These are phyloP conservation scores for Drosophila tani DNA, from an alignment of 1,140 invertebrate species.

Conservation along the genomic window DNA sequence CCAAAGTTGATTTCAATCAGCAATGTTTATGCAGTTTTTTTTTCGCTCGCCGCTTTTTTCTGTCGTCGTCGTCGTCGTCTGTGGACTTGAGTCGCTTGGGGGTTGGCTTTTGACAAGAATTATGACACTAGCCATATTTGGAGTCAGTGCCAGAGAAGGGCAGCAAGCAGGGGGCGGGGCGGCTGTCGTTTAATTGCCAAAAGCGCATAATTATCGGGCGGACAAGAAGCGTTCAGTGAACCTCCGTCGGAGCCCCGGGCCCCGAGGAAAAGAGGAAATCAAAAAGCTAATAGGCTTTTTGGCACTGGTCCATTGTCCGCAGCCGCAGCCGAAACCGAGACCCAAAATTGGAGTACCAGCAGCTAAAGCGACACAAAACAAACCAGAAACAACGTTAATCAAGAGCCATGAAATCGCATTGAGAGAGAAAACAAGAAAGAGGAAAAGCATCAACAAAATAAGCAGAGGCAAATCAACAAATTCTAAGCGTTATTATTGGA, in stretches of 20 bases:
- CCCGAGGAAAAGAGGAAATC: slow-evolving; percentile 23
- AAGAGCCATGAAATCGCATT: slow-evolving; percentile 75
- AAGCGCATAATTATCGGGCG: slow-evolving; percentile 73
- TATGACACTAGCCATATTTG: slow-evolving; percentile 82
- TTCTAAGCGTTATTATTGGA: slow-evolving; percentile 73
- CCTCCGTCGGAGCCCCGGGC: slow-evolving; percentile 27
- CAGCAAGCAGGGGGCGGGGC: slow-evolving; percentile 15
- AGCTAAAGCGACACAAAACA: slow-evolving; percentile 45
- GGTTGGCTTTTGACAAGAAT: slow-evolving; percentile 80
- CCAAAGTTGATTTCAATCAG: slow-evolving; percentile 85
- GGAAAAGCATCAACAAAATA: slow-evolving; percentile 22
- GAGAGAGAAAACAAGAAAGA: slow-evolving; percentile 58
- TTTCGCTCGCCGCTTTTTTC: slow-evolving; percentile 16
- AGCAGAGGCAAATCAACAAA: slow-evolving; percentile 66
- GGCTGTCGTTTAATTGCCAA: slow-evolving; percentile 76
- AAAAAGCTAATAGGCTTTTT: slow-evolving; percentile 55
- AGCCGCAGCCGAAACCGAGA: slow-evolving; percentile 8
- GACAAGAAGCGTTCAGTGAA: slow-evolving; percentile 61
- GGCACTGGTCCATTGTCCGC: slow-evolving; percentile 52
- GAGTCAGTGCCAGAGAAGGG: slow-evolving; percentile 30
- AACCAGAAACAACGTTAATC: slow-evolving; percentile 60
- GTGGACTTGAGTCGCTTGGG: slow-evolving; percentile 68
- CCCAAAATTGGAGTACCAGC: slow-evolving; percentile 32
- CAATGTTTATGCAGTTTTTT: slow-evolving; percentile 84
- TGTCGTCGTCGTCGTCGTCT: slow-evolving; percentile 24